Evolutionary conservation across 2,113 vertebrate genomes (phyloP), one percentile per base, ranked within the genome.

Genomic region (Pluvianellus socialis): DNA sequence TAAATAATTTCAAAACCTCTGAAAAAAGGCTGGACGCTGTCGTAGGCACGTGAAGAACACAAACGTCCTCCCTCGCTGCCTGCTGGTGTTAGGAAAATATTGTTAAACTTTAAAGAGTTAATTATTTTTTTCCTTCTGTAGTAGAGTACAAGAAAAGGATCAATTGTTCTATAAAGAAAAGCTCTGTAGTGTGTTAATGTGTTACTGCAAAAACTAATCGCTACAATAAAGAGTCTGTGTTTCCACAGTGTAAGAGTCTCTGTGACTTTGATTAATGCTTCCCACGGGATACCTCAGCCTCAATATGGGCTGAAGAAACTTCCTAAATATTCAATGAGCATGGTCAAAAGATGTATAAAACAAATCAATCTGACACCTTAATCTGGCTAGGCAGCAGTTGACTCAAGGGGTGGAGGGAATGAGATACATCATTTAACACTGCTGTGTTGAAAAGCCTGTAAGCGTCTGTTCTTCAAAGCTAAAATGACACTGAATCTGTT

Each of bases 281-380:
- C 98, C 98, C 98, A 98, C 97, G 98, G 98, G 98, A 98, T 98
- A 98, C 98, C 98, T 98, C 98, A 98, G 98, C 98, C 98, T 98
- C 98, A 98, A 98, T 98, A 98, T 98, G 98, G 97, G 98, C 98
- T 98, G 98, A 98, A 98, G 98, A 99, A 98, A 99, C 98, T 98
- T 98, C 98, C 98, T 99, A 98, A 98, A 98, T 98, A 99, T 99
- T 99, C 98, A 98, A 98, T 98, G 98, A 99, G 98, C 98, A 97
- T 98, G 98, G 98, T 99, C 98, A 99, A 99, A 99, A 98, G 98
- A 98, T 98, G 98, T 98, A 98, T 98, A 98, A 98, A 99, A 98
- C 98, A 99, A 98, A 99, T 99, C 99, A 98, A 98, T 98, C 98
- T 98, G 98, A 98, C 99, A 99, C 98, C 99, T 99, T 99, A 99